phyloP scores from a whole-genome alignment of 1,140 invertebrate species.

The Drosophila obscura region DNA sequence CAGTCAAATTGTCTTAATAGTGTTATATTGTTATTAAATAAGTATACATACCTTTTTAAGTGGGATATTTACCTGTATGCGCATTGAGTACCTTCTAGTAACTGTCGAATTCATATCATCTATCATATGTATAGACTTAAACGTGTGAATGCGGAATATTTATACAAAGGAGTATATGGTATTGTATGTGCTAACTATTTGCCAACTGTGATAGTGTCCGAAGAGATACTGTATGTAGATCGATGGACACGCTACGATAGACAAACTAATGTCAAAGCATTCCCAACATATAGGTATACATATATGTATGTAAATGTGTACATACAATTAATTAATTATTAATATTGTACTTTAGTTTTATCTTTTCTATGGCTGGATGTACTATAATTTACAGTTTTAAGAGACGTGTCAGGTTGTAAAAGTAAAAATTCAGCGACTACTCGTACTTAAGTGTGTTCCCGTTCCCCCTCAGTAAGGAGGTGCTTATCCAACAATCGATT shows the following conservation, averaged over 20 bases:
- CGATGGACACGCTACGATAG: constrained; percentile 33
- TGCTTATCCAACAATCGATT: constrained; percentile 23
- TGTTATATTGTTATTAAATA: constrained; percentile 14
- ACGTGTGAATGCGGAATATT: constrained; percentile 5
- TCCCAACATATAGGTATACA: constrained; percentile 19
- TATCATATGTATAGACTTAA: constrained; percentile 3
- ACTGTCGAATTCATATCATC: constrained; percentile 49
- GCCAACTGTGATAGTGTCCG: constrained; percentile 61
- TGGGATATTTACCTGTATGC: constrained; percentile 33
- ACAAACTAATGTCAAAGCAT: constrained; percentile 30
- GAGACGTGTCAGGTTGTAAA: constrained; percentile 49
- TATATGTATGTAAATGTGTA: constrained; percentile 4
- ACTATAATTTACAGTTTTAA: constrained; percentile 21
- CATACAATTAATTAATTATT: background rate
- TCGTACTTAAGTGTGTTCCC: background rate
- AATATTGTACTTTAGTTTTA: constrained; percentile 20
- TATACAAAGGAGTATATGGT: constrained; percentile 6
- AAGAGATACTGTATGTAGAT: constrained; percentile 19
- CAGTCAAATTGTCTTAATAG: constrained; percentile 17
- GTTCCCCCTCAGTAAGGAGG: constrained; percentile 19
- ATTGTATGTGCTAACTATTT: constrained; percentile 35
- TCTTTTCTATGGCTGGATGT: constrained; percentile 13
- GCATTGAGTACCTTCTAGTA: constrained; percentile 18
- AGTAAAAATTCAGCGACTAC: constrained; percentile 22
- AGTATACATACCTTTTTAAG: constrained; percentile 27